phyloP scores from a whole-genome alignment of 2,888 invertebrate species.

The Ecliptopera silaceata region DNA sequence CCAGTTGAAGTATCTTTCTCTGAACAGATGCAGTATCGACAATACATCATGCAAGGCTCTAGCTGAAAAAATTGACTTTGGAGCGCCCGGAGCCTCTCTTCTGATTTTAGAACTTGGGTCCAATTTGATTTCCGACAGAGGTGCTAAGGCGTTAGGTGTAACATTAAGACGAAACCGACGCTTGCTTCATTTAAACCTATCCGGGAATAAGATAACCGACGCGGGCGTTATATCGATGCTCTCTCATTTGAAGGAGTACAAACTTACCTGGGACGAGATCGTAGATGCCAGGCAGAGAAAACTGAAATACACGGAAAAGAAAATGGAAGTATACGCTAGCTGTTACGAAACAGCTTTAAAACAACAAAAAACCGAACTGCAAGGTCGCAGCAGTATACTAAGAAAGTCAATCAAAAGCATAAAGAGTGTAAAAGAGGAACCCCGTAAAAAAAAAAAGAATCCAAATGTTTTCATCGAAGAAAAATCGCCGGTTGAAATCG shows the following conservation, averaged over 20 bases:
- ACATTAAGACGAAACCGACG: constrained; percentile 53
- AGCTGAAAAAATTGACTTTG: constrained; percentile 40
- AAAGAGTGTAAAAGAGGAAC: constrained; percentile 4
- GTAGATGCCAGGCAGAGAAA: constrained; percentile 32
- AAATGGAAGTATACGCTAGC: constrained; percentile 34
- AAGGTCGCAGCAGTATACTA: neutral
- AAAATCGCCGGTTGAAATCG: constrained; percentile 28
- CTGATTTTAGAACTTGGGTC: constrained; percentile 50
- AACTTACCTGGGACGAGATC: constrained; percentile 44
- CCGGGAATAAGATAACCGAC: constrained; percentile 55
- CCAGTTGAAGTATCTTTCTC: constrained; percentile 51
- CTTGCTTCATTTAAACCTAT: constrained; percentile 55
- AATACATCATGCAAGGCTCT: constrained; percentile 48
- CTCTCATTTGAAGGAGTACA: constrained; percentile 47
- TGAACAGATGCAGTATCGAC: constrained; percentile 54
- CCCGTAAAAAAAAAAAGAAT: neutral
- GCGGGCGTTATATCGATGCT: constrained; percentile 49
- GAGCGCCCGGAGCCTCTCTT: constrained; percentile 40
- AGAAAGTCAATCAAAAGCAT: neutral
- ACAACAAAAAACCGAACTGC: neutral
- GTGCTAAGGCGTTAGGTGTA: constrained; percentile 47
- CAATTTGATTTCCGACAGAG: constrained; percentile 54
- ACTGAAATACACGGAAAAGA: constrained; percentile 38
- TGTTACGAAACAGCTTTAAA: constrained; percentile 37
- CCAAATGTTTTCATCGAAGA: neutral